These are phyloP conservation scores for Protaetia brevitarsis DNA, from an alignment of 1,140 invertebrate species.

Conservation along the genomic window DNA sequence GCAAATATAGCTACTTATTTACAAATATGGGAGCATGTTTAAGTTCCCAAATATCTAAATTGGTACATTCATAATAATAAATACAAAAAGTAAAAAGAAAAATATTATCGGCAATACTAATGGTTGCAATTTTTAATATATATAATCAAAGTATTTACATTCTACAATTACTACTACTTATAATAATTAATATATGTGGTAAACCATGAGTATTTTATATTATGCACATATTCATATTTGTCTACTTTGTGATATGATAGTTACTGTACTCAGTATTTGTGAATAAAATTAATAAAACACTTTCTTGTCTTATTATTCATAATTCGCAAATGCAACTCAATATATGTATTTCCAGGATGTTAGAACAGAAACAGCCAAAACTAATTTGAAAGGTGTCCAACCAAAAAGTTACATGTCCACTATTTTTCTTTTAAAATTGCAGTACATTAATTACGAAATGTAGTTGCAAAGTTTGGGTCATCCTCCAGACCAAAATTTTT, in stretches of 20 bases:
- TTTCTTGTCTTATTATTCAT: neutral
- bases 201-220: slow-evolving; percentile 6
- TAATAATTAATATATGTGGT: neutral
- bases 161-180: neutral
- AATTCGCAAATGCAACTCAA: neutral
- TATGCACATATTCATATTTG: neutral
- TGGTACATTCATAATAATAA: too few species aligned
- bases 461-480: too few species aligned
- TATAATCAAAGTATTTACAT: neutral
- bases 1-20: neutral
- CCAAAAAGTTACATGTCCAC: too few species aligned
- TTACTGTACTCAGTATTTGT: slow-evolving; percentile 9
- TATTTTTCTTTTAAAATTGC: too few species aligned
- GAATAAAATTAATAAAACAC: neutral
- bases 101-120: neutral
- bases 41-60: neutral
- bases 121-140: neutral
- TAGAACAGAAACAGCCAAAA: too few species aligned
- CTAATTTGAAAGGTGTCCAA: too few species aligned
- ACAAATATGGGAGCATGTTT: neutral
- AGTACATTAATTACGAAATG: too few species aligned
- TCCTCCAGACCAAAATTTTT: too few species aligned
- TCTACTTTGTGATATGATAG: slow-evolving; percentile 17
- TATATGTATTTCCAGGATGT: neutral
- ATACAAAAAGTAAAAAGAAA: too few species aligned